These are phyloP conservation scores for Tuta absoluta DNA, from an alignment of 2,888 invertebrate genomes.

Conservation along the genomic window DNA sequence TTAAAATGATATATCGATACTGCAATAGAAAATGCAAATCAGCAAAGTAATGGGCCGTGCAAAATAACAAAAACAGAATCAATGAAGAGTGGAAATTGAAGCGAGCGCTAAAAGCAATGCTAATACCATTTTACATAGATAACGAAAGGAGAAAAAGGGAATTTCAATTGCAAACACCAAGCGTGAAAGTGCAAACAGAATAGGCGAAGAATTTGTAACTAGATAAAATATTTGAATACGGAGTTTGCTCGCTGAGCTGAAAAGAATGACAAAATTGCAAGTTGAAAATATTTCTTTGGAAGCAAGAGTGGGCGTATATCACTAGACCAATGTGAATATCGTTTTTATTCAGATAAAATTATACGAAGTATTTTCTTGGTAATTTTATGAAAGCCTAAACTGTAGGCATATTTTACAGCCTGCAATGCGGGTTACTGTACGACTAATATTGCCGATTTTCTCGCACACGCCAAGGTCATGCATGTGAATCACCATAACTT, in stretches of 20 bases:
- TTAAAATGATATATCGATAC: slow-evolving; percentile 3
- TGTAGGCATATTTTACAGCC: not conserved
- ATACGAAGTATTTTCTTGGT: not conserved
- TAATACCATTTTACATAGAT: slow-evolving; percentile 18
- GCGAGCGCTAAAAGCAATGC: slow-evolving; percentile 19
- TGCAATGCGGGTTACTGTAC: slow-evolving; percentile 17
- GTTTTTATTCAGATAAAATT: no score
- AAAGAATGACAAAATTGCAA: not conserved
- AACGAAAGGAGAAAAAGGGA: slow-evolving; percentile 17
- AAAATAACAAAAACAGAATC: slow-evolving; percentile 3
- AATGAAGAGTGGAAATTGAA: slow-evolving; percentile 12
- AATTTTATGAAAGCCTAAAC: not conserved
- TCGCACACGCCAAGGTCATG: slow-evolving; percentile 22
- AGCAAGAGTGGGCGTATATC: not conserved
- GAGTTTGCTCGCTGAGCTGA: not conserved
- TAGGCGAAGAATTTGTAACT: slow-evolving; percentile 1
- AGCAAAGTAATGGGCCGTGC: slow-evolving; percentile 7
- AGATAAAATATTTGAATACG: not conserved
- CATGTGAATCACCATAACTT: slow-evolving; percentile 19
- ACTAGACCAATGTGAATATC: no score
- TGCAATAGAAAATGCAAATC: slow-evolving; percentile 16
- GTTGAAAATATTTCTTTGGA: not conserved
- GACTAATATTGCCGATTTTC: slow-evolving; percentile 12
- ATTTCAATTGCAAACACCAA: slow-evolving; percentile 4
- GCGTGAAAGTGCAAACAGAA: slow-evolving; percentile 7